Evolutionary conservation across 2,797 vertebrate species (phyloP).

Genomic region (Heteromormyrus szaboi): DNA sequence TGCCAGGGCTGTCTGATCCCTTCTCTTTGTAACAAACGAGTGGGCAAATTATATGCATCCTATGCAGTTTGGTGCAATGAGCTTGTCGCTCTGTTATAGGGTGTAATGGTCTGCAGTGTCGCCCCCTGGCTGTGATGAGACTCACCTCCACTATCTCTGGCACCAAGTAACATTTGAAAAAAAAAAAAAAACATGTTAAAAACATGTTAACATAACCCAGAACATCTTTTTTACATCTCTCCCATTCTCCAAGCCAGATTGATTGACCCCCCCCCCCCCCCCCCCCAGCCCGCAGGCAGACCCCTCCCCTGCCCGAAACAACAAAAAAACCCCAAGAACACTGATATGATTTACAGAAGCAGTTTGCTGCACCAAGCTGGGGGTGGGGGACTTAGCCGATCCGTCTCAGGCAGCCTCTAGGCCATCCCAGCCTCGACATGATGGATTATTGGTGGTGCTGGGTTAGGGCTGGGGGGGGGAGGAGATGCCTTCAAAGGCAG

Average conservation of each 20-base stretch:
- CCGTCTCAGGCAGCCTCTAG: slow-evolving; percentile 37
- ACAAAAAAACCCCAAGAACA: slow-evolving; percentile 28
- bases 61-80: background rate
- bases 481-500: slow-evolving; percentile 49
- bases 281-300: slow-evolving; percentile 18
- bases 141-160: background rate
- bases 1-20: background rate
- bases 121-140: background rate
- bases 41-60: background rate
- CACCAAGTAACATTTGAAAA: background rate
- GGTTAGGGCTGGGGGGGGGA: slow-evolving; percentile 22
- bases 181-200: slow-evolving; percentile 43
- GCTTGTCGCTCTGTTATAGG: background rate
- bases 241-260: slow-evolving; percentile 21
- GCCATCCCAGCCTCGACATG: slow-evolving; percentile 45
- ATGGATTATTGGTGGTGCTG: slow-evolving; percentile 55
- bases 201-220: slow-evolving; percentile 50
- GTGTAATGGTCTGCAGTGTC: background rate
- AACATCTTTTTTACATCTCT: slow-evolving; percentile 51
- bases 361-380: slow-evolving; percentile 40
- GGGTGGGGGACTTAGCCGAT: slow-evolving; percentile 20
- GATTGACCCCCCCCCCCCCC: background rate
- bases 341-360: slow-evolving; percentile 60
- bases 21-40: background rate
- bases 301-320: slow-evolving; percentile 47